Evolutionary conservation across 2,888 invertebrate genomes (phyloP).

Genomic region (Brachypterus glaber): DNA sequence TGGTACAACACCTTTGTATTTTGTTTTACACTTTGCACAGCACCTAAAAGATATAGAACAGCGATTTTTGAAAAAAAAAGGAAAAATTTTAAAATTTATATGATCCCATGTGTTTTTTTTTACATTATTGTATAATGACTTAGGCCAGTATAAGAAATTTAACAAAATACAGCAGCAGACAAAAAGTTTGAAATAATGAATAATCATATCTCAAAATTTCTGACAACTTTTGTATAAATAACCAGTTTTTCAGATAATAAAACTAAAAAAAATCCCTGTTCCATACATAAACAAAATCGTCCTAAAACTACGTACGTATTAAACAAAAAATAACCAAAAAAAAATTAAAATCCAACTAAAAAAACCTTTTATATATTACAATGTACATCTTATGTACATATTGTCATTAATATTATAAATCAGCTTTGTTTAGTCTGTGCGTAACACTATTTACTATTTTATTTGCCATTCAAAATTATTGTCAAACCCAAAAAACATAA

Average conservation of each 20-base stretch:
- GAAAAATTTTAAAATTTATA: constrained; percentile 17
- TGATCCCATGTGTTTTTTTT: constrained; percentile 16
- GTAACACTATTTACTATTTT: constrained; percentile 21
- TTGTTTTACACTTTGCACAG: too few relatives aligned
- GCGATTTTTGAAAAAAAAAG: constrained; percentile 17
- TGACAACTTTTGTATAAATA: too few relatives aligned
- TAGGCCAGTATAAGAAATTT: too few relatives aligned
- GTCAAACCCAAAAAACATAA: too few relatives aligned
- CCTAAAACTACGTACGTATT: too few relatives aligned
- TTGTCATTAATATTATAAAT: constrained; percentile 36
- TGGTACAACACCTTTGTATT: too few relatives aligned
- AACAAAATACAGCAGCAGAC: too few relatives aligned
- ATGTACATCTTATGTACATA: constrained; percentile 43
- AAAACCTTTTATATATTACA: constrained; percentile 28
- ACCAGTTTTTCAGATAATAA: too few relatives aligned
- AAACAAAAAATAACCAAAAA: constrained; percentile 18
- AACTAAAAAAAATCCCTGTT: constrained; percentile 16
- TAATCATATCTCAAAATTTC: too few relatives aligned
- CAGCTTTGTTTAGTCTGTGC: constrained; percentile 36
- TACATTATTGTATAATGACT: constrained; percentile 2
- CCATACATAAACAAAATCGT: constrained; percentile 12
- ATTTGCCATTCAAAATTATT: too few relatives aligned
- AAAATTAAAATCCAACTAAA: constrained; percentile 16
- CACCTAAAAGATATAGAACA: constrained; percentile 25
- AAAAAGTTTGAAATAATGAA: too few relatives aligned